Base-by-base conservation (phyloP, 2,888 invertebrate genomes). In the Sphecodes monilicornis region DNA sequence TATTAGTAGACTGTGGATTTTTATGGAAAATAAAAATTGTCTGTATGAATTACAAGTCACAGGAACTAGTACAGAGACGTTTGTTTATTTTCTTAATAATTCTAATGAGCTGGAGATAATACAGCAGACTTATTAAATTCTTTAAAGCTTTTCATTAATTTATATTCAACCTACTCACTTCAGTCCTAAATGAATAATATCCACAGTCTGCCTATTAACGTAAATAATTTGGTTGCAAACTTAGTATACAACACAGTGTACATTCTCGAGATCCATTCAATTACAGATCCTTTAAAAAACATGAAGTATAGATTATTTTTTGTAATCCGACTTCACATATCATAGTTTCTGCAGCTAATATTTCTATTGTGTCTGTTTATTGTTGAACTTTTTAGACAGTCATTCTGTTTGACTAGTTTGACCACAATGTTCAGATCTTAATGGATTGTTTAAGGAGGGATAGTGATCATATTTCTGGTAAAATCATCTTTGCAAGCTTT, bases 401-500 rank as follows among this genome's bases (percentile, higher is more conserved):
- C 18, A 5, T 10, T 10, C 22, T 10, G 46, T 46, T 46, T n/a
- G n/a, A n/a, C n/a, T n/a, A n/a, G n/a, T n/a, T n/a, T n/a, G n/a
- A n/a, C n/a, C 46, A 6, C 4, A 11, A 39, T 39, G 1, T 11
- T 68, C n/a, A n/a, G n/a, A n/a, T n/a, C 13, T 3, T 22, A 5
- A n/a, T 1, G 10, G 13, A 36, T 66, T 64, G 1, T 66, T 66
- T 4, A 11, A 68, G 68, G 26, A 72, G 71, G 66, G 13, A 68
- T 84, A 76, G 76, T 79, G 71, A 79, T 84, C 72, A 76, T 69
- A 26, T 43, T 60, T 75, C 81, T 73, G 66, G 73, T 69, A 86
- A 85, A 89, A 84, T 89, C 85, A 85, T 82, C 84, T 86, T 76
- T 88, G 86, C 88, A 89, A 88, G 86, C 90, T 89, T 89, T 87